These are phyloP conservation scores for Eulemur rufifrons DNA, from an alignment of 2,113 vertebrate genomes.

Conservation along the genomic window DNA sequence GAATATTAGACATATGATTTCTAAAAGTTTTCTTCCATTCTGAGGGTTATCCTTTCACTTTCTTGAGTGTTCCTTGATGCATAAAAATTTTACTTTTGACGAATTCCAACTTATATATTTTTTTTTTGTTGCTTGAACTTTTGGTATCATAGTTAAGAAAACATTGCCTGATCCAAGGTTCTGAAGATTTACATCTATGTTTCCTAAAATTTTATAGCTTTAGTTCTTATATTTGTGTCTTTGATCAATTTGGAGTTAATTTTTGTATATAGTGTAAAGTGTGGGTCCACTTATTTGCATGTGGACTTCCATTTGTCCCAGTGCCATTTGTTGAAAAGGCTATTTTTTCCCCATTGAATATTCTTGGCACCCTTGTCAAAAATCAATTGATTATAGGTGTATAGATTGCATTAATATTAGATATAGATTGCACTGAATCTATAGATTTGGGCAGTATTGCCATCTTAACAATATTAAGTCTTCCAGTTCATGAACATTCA, in stretches of 20 bases:
- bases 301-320: neutral
- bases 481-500: neutral
- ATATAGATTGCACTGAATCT: neutral
- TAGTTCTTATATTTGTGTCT: neutral
- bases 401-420: neutral
- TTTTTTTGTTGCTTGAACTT: neutral
- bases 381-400: neutral
- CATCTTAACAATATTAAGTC: neutral
- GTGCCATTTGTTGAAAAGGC: neutral
- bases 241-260: neutral
- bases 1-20: neutral
- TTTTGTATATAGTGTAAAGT: neutral
- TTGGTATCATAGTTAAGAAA: neutral
- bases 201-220: neutral
- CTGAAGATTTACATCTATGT: neutral
- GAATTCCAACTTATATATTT: neutral
- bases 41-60: neutral
- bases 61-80: neutral
- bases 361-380: neutral
- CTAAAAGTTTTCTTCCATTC: neutral
- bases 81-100: neutral
- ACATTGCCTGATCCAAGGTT: neutral
- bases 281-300: neutral
- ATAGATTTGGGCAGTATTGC: neutral
- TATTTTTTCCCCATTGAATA: neutral